Evolutionary conservation across 2,113 vertebrate genomes (phyloP), one percentile per base, ranked within the genome.

Genomic region (Pseudorectes ferrugineus): DNA sequence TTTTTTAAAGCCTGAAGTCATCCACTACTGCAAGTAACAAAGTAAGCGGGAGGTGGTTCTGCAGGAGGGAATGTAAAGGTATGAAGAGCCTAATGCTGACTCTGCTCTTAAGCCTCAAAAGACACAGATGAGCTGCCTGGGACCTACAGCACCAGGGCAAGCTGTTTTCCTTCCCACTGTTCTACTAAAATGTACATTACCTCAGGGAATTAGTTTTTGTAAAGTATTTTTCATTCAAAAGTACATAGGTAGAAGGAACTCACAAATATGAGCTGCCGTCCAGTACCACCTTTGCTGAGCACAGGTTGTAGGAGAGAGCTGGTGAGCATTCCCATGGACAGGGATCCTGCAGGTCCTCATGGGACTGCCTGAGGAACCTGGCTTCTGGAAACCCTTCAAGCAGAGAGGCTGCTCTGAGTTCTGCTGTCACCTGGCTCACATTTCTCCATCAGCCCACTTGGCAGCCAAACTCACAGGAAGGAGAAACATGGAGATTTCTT

Each of bases 91-190:
- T 52, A 52, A n/a, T 31, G 52, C 18, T 57, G 36, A 42, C 29
- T 33, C 11, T 55, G 9, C 33, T 81, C 45, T 72, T 43, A 55
- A 70, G 21, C 46, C 76, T 70, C 46, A 51, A 68, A 85, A 46
- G 38, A 58, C 42, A 16, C 28, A 58, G 21, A n/a, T n/a, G 17
- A 87, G 22, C 40, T 81, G 21, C 17, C 25, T 81, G n/a, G 24
- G 29, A 71, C 19, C 23, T 48, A 6, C 0, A 72, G 26, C 43
- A 71, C 8, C 26, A 62, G 19, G 2, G 5, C 15, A 70, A 42
- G 36, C 3, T 0, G 0, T 73, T 80, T 89, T 42, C 35, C 46
- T 70, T 85, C 46, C 14, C 29, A 15, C 19, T 42, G 11, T 43
- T 28, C 11, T 42, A 31, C n/a, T 35, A 46, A 26, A 63, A 67